Evolutionary conservation across 2,113 vertebrate genomes (phyloP), one percentile per base, ranked within the genome.

Genomic region (Oxygymnocypris stewartii): DNA sequence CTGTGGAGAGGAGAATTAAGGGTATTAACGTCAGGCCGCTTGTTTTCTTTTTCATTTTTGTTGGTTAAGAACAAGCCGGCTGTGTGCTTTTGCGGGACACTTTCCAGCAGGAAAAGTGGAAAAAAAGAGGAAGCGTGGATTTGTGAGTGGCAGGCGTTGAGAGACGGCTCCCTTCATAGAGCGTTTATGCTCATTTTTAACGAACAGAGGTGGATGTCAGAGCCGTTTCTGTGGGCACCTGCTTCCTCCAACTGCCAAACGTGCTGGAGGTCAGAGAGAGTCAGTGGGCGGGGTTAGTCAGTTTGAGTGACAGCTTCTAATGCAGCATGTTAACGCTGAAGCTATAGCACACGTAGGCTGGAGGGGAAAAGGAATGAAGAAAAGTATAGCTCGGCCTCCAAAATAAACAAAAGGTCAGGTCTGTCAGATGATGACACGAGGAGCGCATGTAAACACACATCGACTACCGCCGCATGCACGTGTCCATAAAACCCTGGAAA

Each of bases 61-160:
- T 81, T 87, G 82, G 76, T 89, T 87, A 85, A 87, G 86, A 87
- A 81, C 88, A 88, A 88, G 89, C 86, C 90, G 85, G 89, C 80
- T 20, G 90, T 90, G 83, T 88, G 84, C 83, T 84, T 87, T 83
- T 79, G 84, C 89, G 84, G 89, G 89, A 92, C 91, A 88, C 92
- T 93, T 94, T 88, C 40, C 87, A 65, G 71, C 80, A 71, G 57
- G 65, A 49, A 77, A 87, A 63, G 14, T 9, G 47, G 16, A 74
- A 11, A 35, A n/a, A 61, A 63, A 47, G 42, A 71, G 86, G 80
- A 65, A 63, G 86, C 71, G 82, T 54, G 86, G 86, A 49, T 35
- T 85, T 84, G 85, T 93, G 92, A 94, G 90, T 93, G 94, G 90
- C 94, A 94, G 82, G 40, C 71, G 85, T 88, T 57, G 81, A 93